Percentiles rank a stretch among this genome's conserved stretches.
phyloP scores from a whole-genome alignment of 2,888 invertebrate genomes.

The Phorcus lineatus region DNA sequence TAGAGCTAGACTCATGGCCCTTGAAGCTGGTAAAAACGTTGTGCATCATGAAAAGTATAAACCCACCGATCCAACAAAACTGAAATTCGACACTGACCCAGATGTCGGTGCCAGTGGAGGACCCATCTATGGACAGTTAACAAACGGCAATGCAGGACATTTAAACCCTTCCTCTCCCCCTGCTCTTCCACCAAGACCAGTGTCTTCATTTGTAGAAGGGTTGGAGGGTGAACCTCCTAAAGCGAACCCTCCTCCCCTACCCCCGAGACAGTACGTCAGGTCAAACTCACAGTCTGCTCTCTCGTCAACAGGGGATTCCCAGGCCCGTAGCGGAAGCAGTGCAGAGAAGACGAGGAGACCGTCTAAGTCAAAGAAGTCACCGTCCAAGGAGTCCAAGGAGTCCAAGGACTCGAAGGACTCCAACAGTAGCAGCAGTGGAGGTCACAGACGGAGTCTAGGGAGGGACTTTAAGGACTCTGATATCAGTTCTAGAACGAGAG shows the following conservation, averaged over 20 bases:
- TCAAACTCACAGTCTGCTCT: conserved; percentile 47
- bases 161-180: background rate
- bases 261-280: conserved; percentile 49
- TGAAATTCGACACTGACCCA: conserved; percentile 18
- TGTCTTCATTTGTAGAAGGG: background rate
- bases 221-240: background rate
- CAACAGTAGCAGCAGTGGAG: conserved; percentile 33
- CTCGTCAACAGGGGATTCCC: background rate
- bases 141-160: background rate
- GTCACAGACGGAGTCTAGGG: conserved; percentile 31
- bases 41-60: conserved; percentile 53
- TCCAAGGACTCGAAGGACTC: conserved; percentile 33
- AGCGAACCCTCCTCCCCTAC: conserved; percentile 46
- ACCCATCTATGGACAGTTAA: background rate
- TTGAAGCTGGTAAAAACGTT: conserved; percentile 59
- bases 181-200: background rate
- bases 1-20: conserved; percentile 55
- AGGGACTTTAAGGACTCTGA: conserved; percentile 47
- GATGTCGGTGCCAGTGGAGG: background rate
- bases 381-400: background rate
- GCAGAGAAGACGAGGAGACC: background rate
- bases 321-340: conserved; percentile 28
- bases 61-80: conserved; percentile 49
- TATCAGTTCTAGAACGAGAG: conserved; percentile 39
- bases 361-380: background rate